These are phyloP conservation scores for Takifugu ocellatus DNA, from an alignment of 2,797 vertebrate species.

Conservation along the genomic window DNA sequence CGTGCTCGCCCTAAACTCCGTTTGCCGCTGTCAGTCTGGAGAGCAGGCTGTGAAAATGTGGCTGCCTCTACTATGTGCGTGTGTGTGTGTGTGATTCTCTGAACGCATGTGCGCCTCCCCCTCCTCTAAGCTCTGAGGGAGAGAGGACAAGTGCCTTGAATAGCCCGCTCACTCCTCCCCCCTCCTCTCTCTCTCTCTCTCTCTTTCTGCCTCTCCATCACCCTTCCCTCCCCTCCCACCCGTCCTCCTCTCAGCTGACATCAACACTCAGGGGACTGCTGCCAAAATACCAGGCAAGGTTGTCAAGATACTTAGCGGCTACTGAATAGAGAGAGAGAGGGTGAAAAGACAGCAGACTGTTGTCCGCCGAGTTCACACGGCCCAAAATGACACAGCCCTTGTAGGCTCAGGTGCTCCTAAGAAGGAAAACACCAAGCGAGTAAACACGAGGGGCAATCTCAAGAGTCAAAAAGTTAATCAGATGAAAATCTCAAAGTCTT, in stretches of 20 bases:
- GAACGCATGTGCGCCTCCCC: conserved; percentile 60
- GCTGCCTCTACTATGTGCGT: conserved; percentile 45
- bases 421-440: background rate
- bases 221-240: background rate
- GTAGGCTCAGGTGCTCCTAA: conserved; percentile 35
- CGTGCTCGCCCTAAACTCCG: conserved; percentile 49
- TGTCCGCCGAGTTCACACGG: conserved; percentile 48
- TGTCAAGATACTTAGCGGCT: conserved; percentile 75
- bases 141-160: conserved; percentile 81
- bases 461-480: conserved; percentile 9
- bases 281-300: conserved; percentile 79
- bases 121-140: conserved; percentile 65
- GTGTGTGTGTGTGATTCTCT: conserved; percentile 48
- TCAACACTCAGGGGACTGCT: conserved; percentile 76
- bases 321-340: conserved; percentile 59
- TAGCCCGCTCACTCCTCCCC: conserved; percentile 70
- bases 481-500: background rate
- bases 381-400: conserved; percentile 22
- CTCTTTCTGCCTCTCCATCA: conserved; percentile 37
- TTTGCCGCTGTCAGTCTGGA: conserved; percentile 75
- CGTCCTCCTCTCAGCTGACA: conserved; percentile 76
- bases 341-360: conserved; percentile 51
- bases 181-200: conserved; percentile 18
- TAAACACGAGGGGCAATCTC: conserved; percentile 4
- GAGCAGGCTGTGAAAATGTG: conserved; percentile 66